These are phyloP conservation scores for Oreohelix idahoensis DNA, from an alignment of 1,140 invertebrate genomes.

Conservation along the genomic window DNA sequence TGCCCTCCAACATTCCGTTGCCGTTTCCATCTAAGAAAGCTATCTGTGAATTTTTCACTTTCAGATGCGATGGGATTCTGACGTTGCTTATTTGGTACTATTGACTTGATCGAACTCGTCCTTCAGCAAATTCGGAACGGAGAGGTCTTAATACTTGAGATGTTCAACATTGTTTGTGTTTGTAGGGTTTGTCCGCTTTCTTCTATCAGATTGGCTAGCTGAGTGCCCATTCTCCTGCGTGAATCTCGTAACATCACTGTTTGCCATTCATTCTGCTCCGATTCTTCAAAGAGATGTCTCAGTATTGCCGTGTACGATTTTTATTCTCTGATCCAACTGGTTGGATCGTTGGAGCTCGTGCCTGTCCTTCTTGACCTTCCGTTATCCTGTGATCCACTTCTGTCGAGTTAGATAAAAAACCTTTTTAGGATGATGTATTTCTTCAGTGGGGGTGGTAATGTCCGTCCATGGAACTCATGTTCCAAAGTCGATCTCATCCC, in stretches of 20 bases:
- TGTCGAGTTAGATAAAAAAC: not conserved
- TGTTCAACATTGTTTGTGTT: not conserved
- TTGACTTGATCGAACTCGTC: constrained; percentile 15
- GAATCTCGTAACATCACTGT: not conserved
- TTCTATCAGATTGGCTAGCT: not conserved
- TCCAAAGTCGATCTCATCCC: constrained; percentile 13
- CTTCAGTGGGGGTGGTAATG: not conserved
- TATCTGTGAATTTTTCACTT: not conserved
- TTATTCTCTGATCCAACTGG: not conserved
- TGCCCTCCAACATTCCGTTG: not conserved
- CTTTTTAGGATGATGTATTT: not conserved
- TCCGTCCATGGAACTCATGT: not conserved
- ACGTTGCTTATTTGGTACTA: too few relatives aligned
- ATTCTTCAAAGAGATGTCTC: not conserved
- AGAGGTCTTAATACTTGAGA: not conserved
- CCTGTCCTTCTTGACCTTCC: not conserved
- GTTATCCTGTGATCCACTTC: not conserved
- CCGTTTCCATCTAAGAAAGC: not conserved
- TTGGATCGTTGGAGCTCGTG: too few relatives aligned
- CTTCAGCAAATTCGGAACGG: constrained; percentile 1
- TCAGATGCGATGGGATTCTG: not conserved
- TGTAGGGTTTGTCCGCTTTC: not conserved
- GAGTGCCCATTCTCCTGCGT: not conserved
- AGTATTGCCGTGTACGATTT: not conserved
- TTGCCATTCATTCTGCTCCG: not conserved